Percentiles rank a stretch among this genome's conserved stretches.
These are phyloP conservation scores for Prolemur simus DNA, from an alignment of 2,113 vertebrate genomes.

Conservation along the genomic window DNA sequence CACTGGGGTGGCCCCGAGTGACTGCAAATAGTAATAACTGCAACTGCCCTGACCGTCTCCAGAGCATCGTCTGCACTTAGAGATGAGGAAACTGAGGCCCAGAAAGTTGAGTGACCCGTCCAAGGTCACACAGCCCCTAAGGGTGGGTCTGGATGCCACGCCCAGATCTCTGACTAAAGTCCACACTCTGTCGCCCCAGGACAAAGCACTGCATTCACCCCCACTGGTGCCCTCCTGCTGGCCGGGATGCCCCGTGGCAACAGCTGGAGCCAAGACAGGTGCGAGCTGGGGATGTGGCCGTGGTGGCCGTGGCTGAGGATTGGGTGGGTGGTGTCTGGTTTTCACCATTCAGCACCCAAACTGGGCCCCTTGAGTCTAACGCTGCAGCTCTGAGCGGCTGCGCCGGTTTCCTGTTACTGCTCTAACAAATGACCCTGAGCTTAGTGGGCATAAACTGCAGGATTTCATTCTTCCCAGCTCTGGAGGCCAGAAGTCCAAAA, in stretches of 20 bases:
- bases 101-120: neutral
- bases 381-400: neutral
- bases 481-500: neutral
- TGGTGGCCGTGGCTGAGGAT: neutral
- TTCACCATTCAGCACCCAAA: neutral
- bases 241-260: no score
- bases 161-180: neutral
- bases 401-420: neutral
- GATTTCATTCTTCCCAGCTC: neutral
- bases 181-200: neutral
- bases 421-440: neutral
- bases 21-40: neutral
- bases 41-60: no score
- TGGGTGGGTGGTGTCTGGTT: neutral
- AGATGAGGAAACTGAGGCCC: neutral
- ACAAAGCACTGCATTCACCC: neutral
- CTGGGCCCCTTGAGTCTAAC: neutral
- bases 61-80: neutral
- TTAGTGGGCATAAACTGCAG: neutral
- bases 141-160: neutral
- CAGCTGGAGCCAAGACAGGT: neutral
- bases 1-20: neutral
- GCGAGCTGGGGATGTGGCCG: neutral
- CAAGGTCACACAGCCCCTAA: neutral
- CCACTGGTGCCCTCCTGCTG: neutral